Base-by-base conservation (phyloP, 1,140 invertebrate species). In the Samia ricini region DNA sequence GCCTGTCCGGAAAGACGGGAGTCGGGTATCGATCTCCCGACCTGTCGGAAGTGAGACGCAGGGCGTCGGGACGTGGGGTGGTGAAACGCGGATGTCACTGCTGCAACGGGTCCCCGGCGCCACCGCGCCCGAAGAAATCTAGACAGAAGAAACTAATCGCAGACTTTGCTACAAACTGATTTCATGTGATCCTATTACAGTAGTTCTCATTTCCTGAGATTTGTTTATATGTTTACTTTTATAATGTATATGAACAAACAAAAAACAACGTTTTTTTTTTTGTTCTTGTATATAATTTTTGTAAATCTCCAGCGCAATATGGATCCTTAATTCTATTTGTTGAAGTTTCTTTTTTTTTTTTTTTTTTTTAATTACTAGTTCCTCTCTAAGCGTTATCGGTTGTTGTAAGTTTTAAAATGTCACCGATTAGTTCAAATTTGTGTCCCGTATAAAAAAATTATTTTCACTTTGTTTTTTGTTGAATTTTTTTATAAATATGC, bases 71-170 rank as follows among this genome's bases (percentile, higher is more conserved):
- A 1, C 65, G 90, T 3, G 86, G 88, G 3, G 79, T 90, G 0
- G 88, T 90, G 0, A 90, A 89, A 55, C 77, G 89, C 4, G 88
- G 89, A 51, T 91, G 90, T 62, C 88, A 85, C 56, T 91, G 90
- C 71, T 91, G 90, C 76, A 80, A 77, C 61, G 88, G 86, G 23
- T 76, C 79, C 1, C 78, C 86, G 7, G 72, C 75, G 0, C 82
- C 87, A 0, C 70, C 80, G 0, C 66, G 76, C 6, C 72, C 83
- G 10, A 88, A 88, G 62, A 87, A 83, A 59, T 64, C 83, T 0
- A 71, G 84, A 2, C 81, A 77, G 36, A 72, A 72, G 22, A 85
- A 85, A 63, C 83, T 79, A 7, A 73, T 66, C 60, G 69, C 81
- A 26, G 86, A 89, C 60, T 89, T 84, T 61, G 71, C 63, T 24